Conservation (phyloP, 2,797 vertebrate species). For the Vireo griseus region DNA sequence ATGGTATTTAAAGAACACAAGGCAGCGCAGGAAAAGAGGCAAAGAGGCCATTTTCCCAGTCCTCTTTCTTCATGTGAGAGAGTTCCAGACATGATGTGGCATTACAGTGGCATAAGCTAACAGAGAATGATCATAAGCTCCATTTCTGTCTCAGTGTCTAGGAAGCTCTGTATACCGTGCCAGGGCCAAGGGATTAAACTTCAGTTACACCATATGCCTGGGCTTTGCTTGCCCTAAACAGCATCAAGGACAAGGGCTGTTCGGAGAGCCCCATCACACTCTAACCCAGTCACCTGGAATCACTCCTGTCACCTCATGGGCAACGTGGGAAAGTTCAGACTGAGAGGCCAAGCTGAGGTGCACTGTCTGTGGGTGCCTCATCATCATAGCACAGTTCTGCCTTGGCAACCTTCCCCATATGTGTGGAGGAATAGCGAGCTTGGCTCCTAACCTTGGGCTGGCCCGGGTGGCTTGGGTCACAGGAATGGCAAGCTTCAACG, state of each 20-base stretch:
- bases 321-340: background rate
- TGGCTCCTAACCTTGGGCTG: constrained; percentile 50
- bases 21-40: background rate
- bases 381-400: background rate
- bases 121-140: background rate
- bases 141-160: background rate
- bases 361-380: background rate
- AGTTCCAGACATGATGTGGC: background rate
- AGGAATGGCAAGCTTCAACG: constrained; percentile 59
- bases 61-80: background rate
- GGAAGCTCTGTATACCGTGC: background rate
- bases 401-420: background rate
- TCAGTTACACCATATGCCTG: background rate
- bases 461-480: constrained; percentile 54
- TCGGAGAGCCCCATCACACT: background rate
- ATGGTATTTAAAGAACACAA: background rate
- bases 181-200: background rate
- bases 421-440: background rate
- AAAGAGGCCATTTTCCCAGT: background rate
- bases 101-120: background rate
- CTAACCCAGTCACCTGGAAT: constrained; percentile 33
- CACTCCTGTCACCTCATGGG: background rate
- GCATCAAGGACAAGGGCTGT: background rate
- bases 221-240: background rate
- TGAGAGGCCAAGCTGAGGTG: background rate